Evolutionary conservation across 2,113 vertebrate genomes (phyloP), one percentile per base, ranked within the genome.

Genomic region (Beaufortia kweichowensis): DNA sequence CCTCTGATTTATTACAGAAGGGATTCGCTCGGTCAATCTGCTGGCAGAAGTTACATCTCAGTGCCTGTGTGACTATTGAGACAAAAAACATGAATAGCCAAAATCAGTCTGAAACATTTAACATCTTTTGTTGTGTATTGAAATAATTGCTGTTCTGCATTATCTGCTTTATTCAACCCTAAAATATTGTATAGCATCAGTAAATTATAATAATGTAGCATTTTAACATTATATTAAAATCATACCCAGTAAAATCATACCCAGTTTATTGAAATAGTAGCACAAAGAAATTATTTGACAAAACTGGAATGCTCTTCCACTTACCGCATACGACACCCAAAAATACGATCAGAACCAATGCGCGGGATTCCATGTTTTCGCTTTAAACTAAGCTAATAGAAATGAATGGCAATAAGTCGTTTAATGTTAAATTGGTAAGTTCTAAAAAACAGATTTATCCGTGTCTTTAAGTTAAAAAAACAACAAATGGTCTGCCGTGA

Each of bases 21-120:
- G 79, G 65, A 19, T 67, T 4, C 0, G 11, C 1, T 63, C 0
- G 19, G 15, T 80, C 15, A 46, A 83, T 78, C 41, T 24, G 72
- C 33, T 29, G 10, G 72, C 82, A 83, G 76, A 17, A 17, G 43
- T 81, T 80, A 57, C 82, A 83, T 7, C 0, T 76, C 66, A 83
- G 71, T 55, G 75, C 71, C 79, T 78, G 76, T 1, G 76, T 55
- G 60, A 71, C 82, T 83, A 79, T 53, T 3, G 8, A 48, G 6
- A 50, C 10, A 8, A 73, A 6, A 31, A 28, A 14, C n/a, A 61
- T 48, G 1, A 64, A 64, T 31, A 35, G 39, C 26, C 26, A 29
- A 19, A 26, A 10, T 29, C 6, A 1, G 19, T 7, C 28, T 46
- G 3, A 19, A 19, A 67, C 48, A 1, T 53, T n/a, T 8, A 19